These are phyloP conservation scores for Spilogale gracilis DNA, from an alignment of 2,113 vertebrate species.

Conservation along the genomic window DNA sequence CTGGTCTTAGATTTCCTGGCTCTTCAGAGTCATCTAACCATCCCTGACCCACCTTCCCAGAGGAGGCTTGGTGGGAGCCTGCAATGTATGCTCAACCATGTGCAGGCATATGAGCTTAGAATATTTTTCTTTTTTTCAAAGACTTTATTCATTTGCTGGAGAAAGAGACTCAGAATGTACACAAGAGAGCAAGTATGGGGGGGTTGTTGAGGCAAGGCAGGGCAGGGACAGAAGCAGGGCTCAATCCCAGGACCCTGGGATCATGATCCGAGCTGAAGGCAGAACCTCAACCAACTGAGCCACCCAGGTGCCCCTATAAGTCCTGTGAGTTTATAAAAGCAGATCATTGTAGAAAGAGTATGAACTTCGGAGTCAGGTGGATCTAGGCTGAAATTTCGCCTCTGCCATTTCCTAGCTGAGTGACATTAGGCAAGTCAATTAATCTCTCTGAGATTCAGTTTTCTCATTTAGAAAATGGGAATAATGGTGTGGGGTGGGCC, in stretches of 20 bases:
- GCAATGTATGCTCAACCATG: not conserved
- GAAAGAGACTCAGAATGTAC: not conserved
- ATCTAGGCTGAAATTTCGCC: not conserved
- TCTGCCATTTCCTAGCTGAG: not conserved
- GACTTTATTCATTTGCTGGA: not conserved
- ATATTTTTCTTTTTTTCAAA: not conserved
- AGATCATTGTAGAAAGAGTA: not conserved
- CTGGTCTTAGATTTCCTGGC: not conserved
- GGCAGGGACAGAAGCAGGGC: no score
- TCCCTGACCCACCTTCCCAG: not conserved
- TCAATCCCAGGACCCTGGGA: not conserved
- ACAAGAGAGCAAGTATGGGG: not conserved
- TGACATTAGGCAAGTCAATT: not conserved
- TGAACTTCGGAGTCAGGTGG: not conserved
- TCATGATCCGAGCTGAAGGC: not conserved
- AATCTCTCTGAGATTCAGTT: not conserved
- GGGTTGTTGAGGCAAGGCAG: not conserved
- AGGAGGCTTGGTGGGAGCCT: not conserved
- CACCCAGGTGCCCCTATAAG: not conserved
- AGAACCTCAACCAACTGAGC: not conserved
- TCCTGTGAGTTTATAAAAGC: not conserved
- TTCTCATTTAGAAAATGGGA: slow-evolving; percentile 53
- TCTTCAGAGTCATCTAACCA: not conserved
- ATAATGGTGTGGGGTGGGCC: no score
- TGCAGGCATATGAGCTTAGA: not conserved